Base-by-base conservation (phyloP, 2,113 vertebrate species). In the Ia io region DNA sequence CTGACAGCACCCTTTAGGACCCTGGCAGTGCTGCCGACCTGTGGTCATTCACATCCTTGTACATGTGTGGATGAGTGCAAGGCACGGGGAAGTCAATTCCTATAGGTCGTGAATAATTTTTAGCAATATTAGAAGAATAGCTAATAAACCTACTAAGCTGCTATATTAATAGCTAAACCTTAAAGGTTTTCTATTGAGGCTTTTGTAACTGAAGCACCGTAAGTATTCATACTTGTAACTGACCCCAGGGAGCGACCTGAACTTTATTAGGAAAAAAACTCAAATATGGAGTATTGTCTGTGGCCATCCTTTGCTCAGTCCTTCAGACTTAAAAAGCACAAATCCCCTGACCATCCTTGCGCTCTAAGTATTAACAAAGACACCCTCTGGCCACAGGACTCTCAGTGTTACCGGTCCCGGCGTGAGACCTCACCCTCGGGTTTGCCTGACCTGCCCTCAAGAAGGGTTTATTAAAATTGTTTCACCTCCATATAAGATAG, bases 91-190 rank as follows among this genome's bases (percentile, higher is more conserved):
- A 78, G 35, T 25, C 30, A 5, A 92, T 2, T 80, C 61, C 70
- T 84, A 5, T 17, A 88, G 40, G 80, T 25, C 83, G 86, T 7
- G 28, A 93, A 6, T 83, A 40, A 42, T 17, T 83, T 95, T 86
- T 77, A 61, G 11, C 42, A 92, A 35, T 56, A 95, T 53, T 67
- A 91, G 44, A 93, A 96, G 70, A 95, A 18, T 63, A 85, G 9
- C 87, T 69, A 85, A 67, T 89, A 69, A 90, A 56, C 56, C 47
- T 90, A 9, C 49, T 95, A 93, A 96, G 78, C 77, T 95, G 82
- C 89, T 94, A 4, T 88, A 77, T 74, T 89, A 61, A 61, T 28
- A 86, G 77, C n/a, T 79, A 94, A 30, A 28, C 49, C 28, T 67
- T 92, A 77, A 85, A 65, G 67, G 67, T 95, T 96, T 65, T 89